Evolutionary conservation across 2,888 invertebrate genomes (phyloP).

Genomic region (Lasioglossum figueresi): DNA sequence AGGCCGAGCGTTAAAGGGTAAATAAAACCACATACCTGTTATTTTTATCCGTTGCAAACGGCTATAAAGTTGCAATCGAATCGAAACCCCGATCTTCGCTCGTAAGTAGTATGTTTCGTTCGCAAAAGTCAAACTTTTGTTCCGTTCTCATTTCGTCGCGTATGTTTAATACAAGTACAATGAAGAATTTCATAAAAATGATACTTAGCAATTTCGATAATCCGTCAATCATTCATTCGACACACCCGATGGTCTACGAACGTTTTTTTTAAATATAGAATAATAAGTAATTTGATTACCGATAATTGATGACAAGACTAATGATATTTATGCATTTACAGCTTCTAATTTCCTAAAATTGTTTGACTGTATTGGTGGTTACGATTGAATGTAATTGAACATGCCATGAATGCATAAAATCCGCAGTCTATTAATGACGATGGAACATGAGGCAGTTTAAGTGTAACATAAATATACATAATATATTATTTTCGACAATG

Average conservation of each 20-base stretch:
- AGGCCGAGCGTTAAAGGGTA: no score
- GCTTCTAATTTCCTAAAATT: not conserved
- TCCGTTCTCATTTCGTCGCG: not conserved
- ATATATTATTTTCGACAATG: not conserved
- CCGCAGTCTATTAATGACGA: not conserved
- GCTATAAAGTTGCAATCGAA: not conserved
- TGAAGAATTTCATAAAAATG: not conserved
- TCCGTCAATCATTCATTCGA: not conserved
- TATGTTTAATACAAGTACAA: not conserved
- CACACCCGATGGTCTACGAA: not conserved
- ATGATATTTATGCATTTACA: not conserved
- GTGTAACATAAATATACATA: not conserved
- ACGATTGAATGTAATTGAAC: not conserved
- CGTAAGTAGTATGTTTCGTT: slow-evolving; percentile 25
- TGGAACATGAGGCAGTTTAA: slow-evolving; percentile 7
- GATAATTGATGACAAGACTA: not conserved
- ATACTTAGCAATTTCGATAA: not conserved
- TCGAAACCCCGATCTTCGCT: not conserved
- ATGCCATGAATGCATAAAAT: not conserved
- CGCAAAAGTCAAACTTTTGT: slow-evolving; percentile 10
- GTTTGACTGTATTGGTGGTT: not conserved
- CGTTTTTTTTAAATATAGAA: not conserved
- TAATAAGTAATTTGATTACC: not conserved
- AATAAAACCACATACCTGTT: not conserved
- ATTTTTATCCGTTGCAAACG: not conserved